A percentile compares a stretch with the other conserved stretches of the same genome.
These are phyloP conservation scores for Orcinus orca DNA, from an alignment of 2,113 vertebrate genomes.

Conservation along the genomic window DNA sequence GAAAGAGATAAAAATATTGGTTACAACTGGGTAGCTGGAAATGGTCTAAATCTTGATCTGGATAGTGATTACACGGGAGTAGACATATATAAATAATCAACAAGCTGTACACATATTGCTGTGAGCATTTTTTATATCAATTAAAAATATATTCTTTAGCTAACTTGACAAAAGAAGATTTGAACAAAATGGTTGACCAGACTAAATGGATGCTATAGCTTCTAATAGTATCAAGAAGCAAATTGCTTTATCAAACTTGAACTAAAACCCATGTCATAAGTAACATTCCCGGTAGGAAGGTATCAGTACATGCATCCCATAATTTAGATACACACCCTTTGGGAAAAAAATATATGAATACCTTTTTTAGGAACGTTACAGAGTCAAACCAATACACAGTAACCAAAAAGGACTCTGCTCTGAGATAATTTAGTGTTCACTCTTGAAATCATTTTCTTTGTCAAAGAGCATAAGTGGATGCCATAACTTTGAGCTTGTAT, in stretches of 20 bases:
- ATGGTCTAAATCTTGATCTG: background rate
- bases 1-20: background rate
- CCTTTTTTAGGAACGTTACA: background rate
- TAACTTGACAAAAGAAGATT: background rate
- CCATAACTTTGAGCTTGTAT: background rate
- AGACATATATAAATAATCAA: background rate
- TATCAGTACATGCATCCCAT: background rate
- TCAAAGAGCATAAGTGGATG: background rate
- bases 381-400: background rate
- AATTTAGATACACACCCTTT: background rate
- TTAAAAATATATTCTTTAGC: background rate
- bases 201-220: background rate
- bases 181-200: background rate
- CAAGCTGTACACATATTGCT: background rate
- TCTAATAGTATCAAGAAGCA: background rate
- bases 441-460: conserved; percentile 18
- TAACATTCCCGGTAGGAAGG: background rate
- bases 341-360: background rate
- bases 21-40: background rate
- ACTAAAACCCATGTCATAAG: background rate
- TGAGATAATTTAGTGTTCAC: background rate
- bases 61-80: background rate
- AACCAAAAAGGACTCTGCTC: background rate
- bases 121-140: background rate
- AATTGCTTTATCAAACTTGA: background rate